Evolutionary conservation across 2,797 vertebrate species (phyloP), one percentile per base, ranked within the genome.

Genomic region (Rhabdomys pumilio): DNA sequence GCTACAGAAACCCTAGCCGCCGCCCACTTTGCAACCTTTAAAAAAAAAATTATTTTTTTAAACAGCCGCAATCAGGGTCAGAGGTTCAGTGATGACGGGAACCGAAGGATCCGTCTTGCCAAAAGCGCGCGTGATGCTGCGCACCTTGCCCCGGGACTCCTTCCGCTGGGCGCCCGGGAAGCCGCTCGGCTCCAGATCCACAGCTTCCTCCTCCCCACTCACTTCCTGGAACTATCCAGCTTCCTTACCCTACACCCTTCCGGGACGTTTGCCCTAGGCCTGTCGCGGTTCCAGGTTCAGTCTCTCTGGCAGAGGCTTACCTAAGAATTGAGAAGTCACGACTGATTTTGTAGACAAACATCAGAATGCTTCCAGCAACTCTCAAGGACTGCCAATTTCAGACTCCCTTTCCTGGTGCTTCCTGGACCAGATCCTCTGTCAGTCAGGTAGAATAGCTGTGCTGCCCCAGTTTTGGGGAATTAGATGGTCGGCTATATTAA

Each of bases 201-300:
- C 76, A 0, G 87, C 75, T 90, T 77, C 92, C 94, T 77, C 90
- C 91, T 96, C 80, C 90, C 90, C 93, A 80, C 90, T 63, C 90
- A 57, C 92, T 93, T 96, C 96, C 96, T 76, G 93, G 94, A 95
- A 79, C n/a, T 81, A 0, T 38, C 29, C 57, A 1, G 84, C 80
- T 6, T 2, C 79, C 50, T 26, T 13, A 3, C 79, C 53, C 85
- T 50, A 34, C 17, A n/a, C 69, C 26, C 29, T 20, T 59, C 22
- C 26, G 3, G 79, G 96, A 67, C 24, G 38, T 41, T 55, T 34
- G 79, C 87, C 53, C 61, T 26, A 0, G 17, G 73, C 67, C 91
- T 10, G 75, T 12, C 13, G 75, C 59, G 50, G 19, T 65, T 55
- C 29, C 9, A 22, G 94, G 85, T 53, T n/a, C 77, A n/a, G 93